Conservation (phyloP, 1,140 invertebrate genomes). For the Andricus grossulariae region DNA sequence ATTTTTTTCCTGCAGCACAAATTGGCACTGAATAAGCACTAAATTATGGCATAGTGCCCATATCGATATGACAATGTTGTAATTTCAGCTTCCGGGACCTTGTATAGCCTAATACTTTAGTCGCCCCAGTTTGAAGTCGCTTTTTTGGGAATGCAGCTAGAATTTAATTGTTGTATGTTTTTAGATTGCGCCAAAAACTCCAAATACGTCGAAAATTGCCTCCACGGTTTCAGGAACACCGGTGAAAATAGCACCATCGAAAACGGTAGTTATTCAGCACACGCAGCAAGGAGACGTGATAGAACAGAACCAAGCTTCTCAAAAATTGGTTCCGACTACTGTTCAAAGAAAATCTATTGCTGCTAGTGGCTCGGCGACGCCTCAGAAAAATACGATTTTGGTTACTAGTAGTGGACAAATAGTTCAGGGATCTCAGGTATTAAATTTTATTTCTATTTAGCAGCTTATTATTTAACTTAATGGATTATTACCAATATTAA, state of each 20-base stretch:
- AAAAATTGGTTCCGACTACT: not conserved
- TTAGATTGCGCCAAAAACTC: no score
- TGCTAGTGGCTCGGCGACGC: slow-evolving; percentile 48
- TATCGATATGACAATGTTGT: no score
- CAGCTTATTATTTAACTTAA: not conserved
- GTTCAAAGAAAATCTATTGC: slow-evolving; percentile 63
- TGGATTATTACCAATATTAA: not conserved
- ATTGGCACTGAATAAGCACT: no score
- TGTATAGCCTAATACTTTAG: no score
- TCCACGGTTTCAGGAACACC: slow-evolving; percentile 44
- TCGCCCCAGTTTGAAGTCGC: no score
- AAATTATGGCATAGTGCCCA: no score
- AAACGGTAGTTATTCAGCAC: no score
- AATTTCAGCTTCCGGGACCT: no score
- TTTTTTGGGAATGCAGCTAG: no score
- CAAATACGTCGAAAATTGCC: slow-evolving; percentile 31
- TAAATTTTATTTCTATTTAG: slow-evolving; percentile 34
- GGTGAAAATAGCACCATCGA: not conserved
- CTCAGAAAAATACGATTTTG: slow-evolving; percentile 65
- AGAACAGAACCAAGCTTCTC: slow-evolving; percentile 37
- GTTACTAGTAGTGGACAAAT: slow-evolving; percentile 70
- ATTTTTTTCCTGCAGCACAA: no score
- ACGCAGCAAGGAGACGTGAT: no score
- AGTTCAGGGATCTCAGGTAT: slow-evolving; percentile 67
- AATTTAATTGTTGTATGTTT: no score